Evolutionary conservation across 2,797 vertebrate species (phyloP), one percentile per base, ranked within the genome.

Genomic region (Etheostoma perlongum): DNA sequence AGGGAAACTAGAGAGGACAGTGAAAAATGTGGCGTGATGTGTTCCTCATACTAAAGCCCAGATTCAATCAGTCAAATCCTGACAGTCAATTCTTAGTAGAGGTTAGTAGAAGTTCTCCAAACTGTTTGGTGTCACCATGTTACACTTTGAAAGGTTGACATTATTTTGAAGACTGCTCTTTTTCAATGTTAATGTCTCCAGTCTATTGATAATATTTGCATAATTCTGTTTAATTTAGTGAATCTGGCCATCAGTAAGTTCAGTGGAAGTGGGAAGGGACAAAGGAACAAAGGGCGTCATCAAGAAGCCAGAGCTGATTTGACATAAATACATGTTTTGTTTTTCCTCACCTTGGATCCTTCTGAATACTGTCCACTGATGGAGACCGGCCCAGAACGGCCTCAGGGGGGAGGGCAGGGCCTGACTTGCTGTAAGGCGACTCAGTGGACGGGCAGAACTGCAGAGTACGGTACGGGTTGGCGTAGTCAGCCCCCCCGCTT

Each of bases 361-460:
- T 99, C 95, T 99, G 98, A 92, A 99, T 99, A 95, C 98, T 99
- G 95, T 99, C 98, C 89, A 99, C 97, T 73, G 98, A 99, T 51
- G 98, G 98, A 62, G 98, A 99, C 77, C 98, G 95, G 89, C 97
- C 98, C 92, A 99, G 95, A 51, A 97, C 95, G 63, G 96, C 97
- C 91, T 99, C 98, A 0, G 98, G 98, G 18, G 98, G 97, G 78
- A 99, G 97, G 84, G 97, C 95, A 18, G 98, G 97, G 82, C 98
- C 98, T 15, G 98, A 99, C 93, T 99, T 99, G 97, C 98, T 99
- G 96, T 99, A 99, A 72, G 98, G 98, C 54, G 98, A 99, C 85
- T 99, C 98, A 48, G 97, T 97, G 23, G 97, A 98, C 46, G 98
- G 97, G 92, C 98, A 99, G 95, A 98, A 99, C 95, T 99, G 98